A percentile compares a stretch with the other conserved stretches of the same genome.
Conservation (phyloP, 2,797 vertebrate species). For the Pristis pectinata region DNA sequence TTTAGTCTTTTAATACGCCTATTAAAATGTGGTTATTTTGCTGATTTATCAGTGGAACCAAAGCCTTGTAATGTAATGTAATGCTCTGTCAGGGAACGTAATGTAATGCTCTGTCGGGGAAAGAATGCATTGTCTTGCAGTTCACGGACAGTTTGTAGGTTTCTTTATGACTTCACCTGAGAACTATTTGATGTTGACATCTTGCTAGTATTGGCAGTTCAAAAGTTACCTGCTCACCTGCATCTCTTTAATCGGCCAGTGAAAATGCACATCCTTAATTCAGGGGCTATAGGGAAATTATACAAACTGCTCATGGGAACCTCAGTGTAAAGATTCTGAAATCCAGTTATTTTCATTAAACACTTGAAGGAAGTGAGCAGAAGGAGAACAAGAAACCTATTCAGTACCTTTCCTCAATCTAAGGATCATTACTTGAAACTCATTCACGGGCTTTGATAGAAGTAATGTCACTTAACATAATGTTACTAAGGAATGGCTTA, state of each 20-base stretch:
- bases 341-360: not conserved
- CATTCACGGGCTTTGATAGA: not conserved
- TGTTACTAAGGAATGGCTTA: not conserved
- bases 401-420: not conserved
- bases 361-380: not conserved
- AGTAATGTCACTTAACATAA: not conserved
- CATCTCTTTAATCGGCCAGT: not conserved
- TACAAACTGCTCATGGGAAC: not conserved
- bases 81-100: not conserved
- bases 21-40: not conserved
- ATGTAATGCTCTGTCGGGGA: not conserved
- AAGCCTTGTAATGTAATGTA: not conserved
- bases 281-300: not conserved
- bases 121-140: not conserved
- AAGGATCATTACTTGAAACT: not conserved
- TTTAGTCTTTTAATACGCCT: not conserved
- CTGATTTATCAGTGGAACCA: no score
- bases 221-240: not conserved
- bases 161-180: no score
- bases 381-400: not conserved
- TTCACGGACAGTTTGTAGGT: not conserved
- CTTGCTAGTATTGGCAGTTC: not conserved
- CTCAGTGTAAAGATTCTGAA: not conserved
- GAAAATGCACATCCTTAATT: not conserved
- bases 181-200: not conserved